Conservation (phyloP, 2,113 vertebrate species). For the Panurus biarmicus region DNA sequence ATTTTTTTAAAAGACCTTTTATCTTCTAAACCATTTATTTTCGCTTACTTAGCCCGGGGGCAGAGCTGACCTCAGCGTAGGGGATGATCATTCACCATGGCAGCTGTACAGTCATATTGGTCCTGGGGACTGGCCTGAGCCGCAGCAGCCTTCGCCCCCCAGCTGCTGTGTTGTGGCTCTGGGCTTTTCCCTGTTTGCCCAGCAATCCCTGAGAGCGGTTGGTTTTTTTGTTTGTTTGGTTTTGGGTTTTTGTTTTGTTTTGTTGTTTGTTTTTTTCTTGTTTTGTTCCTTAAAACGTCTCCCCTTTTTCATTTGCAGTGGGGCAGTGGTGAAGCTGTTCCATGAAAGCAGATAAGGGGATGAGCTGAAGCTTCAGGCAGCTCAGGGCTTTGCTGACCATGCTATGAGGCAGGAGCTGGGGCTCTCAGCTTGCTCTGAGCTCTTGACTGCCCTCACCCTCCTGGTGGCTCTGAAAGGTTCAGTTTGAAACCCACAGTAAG, state of each 20-base stretch:
- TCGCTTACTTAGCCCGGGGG: slow-evolving; percentile 66
- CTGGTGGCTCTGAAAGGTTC: neutral
- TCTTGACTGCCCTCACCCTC: neutral
- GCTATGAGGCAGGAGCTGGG: neutral
- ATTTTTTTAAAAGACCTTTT: slow-evolving; percentile 69
- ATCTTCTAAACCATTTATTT: slow-evolving; percentile 75
- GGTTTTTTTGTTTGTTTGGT: no score
- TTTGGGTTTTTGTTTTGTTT: no score
- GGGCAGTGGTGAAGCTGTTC: neutral
- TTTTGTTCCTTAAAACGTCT: neutral
- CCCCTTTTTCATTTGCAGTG: neutral
- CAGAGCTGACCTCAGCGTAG: slow-evolving; percentile 67
- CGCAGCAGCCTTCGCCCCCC: neutral
- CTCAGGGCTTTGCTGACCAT: neutral
- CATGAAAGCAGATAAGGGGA: neutral
- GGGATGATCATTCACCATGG: slow-evolving; percentile 53
- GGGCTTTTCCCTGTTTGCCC: neutral
- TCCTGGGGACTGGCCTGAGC: slow-evolving; percentile 34
- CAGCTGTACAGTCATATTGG: slow-evolving; percentile 64
- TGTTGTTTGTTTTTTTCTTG: no score
- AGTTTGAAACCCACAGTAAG: neutral
- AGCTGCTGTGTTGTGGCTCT: slow-evolving; percentile 11
- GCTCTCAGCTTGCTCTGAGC: neutral
- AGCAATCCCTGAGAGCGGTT: neutral
- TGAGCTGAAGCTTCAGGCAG: neutral